Evolutionary conservation across 2,888 invertebrate species (phyloP), one percentile per base, ranked within the genome.

Genomic region (Melanostoma scalare): DNA sequence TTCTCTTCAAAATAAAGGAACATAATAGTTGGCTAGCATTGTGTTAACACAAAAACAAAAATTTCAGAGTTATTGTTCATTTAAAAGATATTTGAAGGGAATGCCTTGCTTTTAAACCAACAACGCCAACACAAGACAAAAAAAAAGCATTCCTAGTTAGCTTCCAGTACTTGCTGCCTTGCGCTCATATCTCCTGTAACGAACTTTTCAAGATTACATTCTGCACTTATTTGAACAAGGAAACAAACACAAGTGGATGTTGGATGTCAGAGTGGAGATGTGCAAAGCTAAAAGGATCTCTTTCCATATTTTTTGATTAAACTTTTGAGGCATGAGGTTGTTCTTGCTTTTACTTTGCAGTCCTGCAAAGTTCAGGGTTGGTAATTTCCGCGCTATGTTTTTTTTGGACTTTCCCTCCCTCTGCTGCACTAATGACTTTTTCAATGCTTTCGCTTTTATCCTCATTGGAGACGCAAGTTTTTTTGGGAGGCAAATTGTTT

Each of bases 181-280:
- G 76, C 80, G 74, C 63, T 79, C 75, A 53, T 74, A 65, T 81
- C 56, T 60, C 53, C 44, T 71, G 63, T 69, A 75, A 68, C 75
- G 58, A 80, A 80, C 80, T 80, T 75, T 63, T 46, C 52, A 63
- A 80, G 80, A 80, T 80, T 74, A 69, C 79, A 69, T 79, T 74
- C 68, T 50, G 48, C 63, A 52, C 44, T 38, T 65, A 68, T 75
- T 75, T 69, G 52, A 42, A 52, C 61, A 69, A 52, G 75, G 58
- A 75, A 53, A 38, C 75, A 80, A 75, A 71, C 63, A 77, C 71
- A 75, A 36, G 63, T 63, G 48, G 50, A 38, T 50, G 63, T 38
- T 31, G 30, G 63, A 20, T 20, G 20, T 20, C 20, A n/a, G 5
- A n/a, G 30, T 30, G 38, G 48, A 48, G 61, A 50, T 50, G 50